Evolutionary conservation across 2,888 invertebrate species (phyloP).

Genomic region (Chymomyza caudatula): DNA sequence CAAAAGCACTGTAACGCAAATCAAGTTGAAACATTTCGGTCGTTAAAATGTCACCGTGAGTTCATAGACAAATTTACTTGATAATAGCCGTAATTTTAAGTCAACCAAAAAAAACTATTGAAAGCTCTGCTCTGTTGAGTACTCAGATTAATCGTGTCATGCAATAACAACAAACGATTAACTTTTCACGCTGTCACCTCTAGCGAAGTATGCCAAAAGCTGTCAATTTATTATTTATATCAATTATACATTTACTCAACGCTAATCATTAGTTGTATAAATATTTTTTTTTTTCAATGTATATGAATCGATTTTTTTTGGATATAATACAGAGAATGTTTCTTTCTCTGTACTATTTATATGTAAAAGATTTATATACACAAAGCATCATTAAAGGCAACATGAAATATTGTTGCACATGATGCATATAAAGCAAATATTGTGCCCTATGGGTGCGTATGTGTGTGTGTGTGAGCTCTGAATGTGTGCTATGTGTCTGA

Average conservation of each 20-base stretch:
- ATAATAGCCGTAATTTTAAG: too few relatives aligned
- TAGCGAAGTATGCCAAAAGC: not conserved
- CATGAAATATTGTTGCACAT: slow-evolving; percentile 7
- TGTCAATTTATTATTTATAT: not conserved
- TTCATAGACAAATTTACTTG: too few relatives aligned
- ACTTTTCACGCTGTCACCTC: not conserved
- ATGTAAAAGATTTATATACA: too few relatives aligned
- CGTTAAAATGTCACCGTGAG: too few relatives aligned
- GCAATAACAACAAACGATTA: too few relatives aligned
- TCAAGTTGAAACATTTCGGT: too few relatives aligned
- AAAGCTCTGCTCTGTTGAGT: too few relatives aligned
- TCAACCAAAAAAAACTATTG: too few relatives aligned
- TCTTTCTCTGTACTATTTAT: too few relatives aligned
- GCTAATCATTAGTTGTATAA: not conserved
- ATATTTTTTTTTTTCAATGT: not conserved
- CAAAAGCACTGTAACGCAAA: too few relatives aligned
- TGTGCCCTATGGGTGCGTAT: not conserved
- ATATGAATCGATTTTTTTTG: not conserved
- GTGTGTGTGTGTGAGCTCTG: not conserved
- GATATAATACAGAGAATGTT: not conserved
- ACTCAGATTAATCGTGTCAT: not conserved
- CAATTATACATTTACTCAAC: not conserved
- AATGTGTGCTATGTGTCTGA: not conserved
- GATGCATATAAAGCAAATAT: not conserved
- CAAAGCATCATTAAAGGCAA: slow-evolving; percentile 8